Evolutionary conservation across 2,888 invertebrate species (phyloP).

Genomic region (Heliconius ismenius): DNA sequence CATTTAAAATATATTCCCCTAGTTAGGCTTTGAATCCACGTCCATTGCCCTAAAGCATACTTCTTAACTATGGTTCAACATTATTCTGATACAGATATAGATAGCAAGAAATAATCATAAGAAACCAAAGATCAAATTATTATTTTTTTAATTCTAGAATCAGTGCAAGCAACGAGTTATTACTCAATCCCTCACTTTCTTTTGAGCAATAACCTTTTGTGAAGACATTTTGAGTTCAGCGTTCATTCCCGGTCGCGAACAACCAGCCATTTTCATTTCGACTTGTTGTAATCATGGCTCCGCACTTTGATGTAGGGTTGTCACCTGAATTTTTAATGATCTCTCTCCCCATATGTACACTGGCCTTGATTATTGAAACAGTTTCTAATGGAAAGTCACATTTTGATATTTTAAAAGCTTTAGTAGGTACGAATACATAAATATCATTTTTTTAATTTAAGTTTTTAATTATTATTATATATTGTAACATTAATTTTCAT

Average conservation of each 20-base stretch:
- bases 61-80: not conserved
- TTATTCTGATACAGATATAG: not conserved
- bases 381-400: not conserved
- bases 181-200: constrained; percentile 25
- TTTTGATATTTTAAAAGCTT: not conserved
- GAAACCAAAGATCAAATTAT: not conserved
- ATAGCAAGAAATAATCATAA: not conserved
- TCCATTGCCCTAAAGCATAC: not conserved
- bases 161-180: constrained; percentile 17
- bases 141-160: not conserved
- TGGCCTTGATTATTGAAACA: not conserved
- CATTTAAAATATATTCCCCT: not conserved
- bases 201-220: constrained; percentile 33
- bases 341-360: not conserved
- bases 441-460: not conserved
- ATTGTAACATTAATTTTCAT: not conserved
- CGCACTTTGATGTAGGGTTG: constrained; percentile 31
- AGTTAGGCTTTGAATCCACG: not conserved
- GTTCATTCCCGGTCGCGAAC: constrained; percentile 33
- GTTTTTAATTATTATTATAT: no score
- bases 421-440: not conserved
- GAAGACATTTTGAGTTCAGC: constrained; percentile 34
- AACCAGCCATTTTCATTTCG: constrained; percentile 41
- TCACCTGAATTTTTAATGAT: constrained; percentile 3
- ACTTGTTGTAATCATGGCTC: constrained; percentile 39